These are phyloP conservation scores for Pygoscelis antarcticus DNA, from an alignment of 2,113 vertebrate species.

Conservation along the genomic window DNA sequence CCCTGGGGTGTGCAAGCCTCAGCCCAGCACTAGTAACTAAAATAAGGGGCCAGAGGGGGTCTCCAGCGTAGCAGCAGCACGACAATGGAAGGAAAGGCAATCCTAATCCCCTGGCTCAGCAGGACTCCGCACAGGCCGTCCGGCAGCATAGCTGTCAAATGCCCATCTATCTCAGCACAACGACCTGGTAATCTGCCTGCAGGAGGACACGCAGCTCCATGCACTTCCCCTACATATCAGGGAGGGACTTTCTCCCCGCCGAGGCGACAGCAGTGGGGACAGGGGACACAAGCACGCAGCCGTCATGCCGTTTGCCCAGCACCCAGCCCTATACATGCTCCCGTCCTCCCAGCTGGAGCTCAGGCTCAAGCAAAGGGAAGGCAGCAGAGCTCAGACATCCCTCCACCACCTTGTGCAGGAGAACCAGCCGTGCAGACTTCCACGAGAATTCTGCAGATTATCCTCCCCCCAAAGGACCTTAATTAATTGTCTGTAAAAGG, in stretches of 20 bases:
- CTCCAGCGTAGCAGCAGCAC: background rate
- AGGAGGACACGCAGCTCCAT: accelerated
- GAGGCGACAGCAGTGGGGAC: background rate
- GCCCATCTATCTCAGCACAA: background rate
- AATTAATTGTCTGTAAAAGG: background rate
- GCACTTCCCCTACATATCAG: accelerated
- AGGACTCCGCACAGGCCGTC: accelerated
- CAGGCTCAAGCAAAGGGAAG: background rate
- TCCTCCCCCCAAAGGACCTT: background rate
- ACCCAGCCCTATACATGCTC: accelerated
- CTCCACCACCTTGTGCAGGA: background rate
- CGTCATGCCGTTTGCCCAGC: accelerated
- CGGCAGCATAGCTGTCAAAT: background rate
- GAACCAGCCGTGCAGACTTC: background rate
- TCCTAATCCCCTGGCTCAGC: background rate
- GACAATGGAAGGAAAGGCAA: background rate
- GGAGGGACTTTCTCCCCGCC: background rate
- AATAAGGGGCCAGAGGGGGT: background rate
- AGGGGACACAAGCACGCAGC: background rate
- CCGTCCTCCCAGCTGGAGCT: background rate
- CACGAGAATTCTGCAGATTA: background rate
- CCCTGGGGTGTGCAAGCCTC: background rate
- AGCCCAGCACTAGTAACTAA: background rate
- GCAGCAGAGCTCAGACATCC: background rate
- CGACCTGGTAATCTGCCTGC: accelerated